phyloP scores from a whole-genome alignment of 2,888 invertebrate species.

The Scaeva pyrastri region DNA sequence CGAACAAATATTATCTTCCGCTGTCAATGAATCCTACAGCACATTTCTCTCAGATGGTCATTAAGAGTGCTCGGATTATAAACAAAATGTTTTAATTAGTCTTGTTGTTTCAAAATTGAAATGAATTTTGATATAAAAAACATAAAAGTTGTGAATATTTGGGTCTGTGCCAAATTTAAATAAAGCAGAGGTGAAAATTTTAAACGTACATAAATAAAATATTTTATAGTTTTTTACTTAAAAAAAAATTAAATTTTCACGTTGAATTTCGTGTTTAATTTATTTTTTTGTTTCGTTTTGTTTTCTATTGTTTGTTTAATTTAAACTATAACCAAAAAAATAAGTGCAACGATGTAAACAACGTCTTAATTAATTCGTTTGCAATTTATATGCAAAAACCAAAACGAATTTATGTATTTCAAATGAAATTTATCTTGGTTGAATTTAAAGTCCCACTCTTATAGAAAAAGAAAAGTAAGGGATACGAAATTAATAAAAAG shows the following conservation, averaged over 20 bases:
- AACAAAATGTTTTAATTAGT: constrained; percentile 52
- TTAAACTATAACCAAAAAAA: constrained; percentile 24
- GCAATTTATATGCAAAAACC: constrained; percentile 32
- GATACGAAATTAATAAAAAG: neutral
- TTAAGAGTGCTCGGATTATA: constrained; percentile 5
- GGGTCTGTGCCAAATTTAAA: constrained; percentile 47
- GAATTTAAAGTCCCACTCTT: neutral
- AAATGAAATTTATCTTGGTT: constrained; percentile 10
- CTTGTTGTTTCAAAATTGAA: constrained; percentile 45
- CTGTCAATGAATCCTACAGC: constrained; percentile 37
- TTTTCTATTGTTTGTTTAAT: constrained; percentile 51
- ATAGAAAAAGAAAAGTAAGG: too few relatives aligned
- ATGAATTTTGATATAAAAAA: constrained; percentile 32
- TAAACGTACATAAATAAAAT: neutral
- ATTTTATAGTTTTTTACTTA: constrained; percentile 13
- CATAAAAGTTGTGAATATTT: constrained; percentile 24
- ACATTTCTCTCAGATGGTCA: neutral
- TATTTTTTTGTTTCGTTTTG: neutral
- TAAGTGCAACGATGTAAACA: constrained; percentile 55
- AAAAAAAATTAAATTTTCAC: neutral
- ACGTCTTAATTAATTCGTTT: constrained; percentile 60
- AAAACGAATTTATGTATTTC: neutral
- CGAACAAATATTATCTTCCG: constrained; percentile 26
- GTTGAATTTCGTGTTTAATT: neutral
- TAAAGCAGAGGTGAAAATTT: constrained; percentile 1